phyloP scores from a whole-genome alignment of 2,888 invertebrate species.

The Teinopalpus imperialis region DNA sequence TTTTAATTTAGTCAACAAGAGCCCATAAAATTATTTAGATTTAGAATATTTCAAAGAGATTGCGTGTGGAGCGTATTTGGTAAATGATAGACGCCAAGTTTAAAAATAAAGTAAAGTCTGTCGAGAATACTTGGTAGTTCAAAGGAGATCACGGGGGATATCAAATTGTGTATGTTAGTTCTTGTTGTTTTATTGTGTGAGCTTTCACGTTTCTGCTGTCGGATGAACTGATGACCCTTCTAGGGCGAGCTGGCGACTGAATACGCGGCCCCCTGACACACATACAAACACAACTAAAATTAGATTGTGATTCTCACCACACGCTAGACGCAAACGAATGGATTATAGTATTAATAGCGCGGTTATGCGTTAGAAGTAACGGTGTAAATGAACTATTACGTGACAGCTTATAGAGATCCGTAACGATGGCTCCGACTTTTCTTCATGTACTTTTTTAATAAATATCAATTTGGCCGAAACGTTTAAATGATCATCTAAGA shows the following conservation, averaged over 20 bases:
- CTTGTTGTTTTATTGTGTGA: slow-evolving; percentile 16
- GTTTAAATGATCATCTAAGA: too few relatives aligned
- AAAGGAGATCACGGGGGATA: slow-evolving; percentile 19
- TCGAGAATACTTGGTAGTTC: slow-evolving; percentile 8
- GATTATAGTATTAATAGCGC: slow-evolving; percentile 62
- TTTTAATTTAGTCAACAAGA: too few relatives aligned
- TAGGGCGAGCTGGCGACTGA: slow-evolving; percentile 62
- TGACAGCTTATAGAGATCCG: slow-evolving; percentile 15
- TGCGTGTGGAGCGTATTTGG: slow-evolving; percentile 9
- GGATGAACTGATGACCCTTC: slow-evolving; percentile 60
- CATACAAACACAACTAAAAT: slow-evolving; percentile 73
- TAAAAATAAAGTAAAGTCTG: slow-evolving; percentile 17
- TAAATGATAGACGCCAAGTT: slow-evolving; percentile 15
- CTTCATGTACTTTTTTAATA: too few relatives aligned
- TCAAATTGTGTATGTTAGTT: background rate
- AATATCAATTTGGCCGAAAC: too few relatives aligned
- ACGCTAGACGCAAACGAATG: slow-evolving; percentile 67
- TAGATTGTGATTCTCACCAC: slow-evolving; percentile 69
- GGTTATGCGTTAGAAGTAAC: slow-evolving; percentile 47
- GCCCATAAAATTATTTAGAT: too few relatives aligned
- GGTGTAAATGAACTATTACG: slow-evolving; percentile 52
- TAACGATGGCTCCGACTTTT: background rate
- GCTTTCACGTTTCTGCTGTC: slow-evolving; percentile 5
- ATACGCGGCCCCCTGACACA: slow-evolving; percentile 74
- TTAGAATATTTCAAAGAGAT: too few relatives aligned